Evolutionary conservation across 2,113 vertebrate species (phyloP).

Genomic region (Daphoenositta chrysoptera): DNA sequence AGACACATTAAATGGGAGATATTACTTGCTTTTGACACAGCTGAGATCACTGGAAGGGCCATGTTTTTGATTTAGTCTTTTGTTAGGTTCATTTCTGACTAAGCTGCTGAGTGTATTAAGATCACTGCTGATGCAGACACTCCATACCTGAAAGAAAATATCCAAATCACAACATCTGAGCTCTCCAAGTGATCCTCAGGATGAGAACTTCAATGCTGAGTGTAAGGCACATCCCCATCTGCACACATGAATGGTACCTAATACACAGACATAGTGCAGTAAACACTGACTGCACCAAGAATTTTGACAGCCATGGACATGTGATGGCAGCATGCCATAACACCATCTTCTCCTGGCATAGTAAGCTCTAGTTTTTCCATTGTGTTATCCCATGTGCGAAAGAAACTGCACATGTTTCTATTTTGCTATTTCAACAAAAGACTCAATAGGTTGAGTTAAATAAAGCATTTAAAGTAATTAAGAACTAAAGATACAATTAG

Average conservation of each 20-base stretch:
- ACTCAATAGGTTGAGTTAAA: background rate
- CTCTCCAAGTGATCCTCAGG: background rate
- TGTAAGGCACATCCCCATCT: background rate
- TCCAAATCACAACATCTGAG: background rate
- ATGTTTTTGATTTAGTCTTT: background rate
- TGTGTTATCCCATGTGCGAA: background rate
- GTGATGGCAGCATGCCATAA: background rate
- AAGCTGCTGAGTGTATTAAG: background rate
- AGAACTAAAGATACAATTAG: background rate
- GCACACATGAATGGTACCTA: background rate
- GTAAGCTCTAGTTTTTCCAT: background rate
- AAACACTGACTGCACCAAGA: background rate
- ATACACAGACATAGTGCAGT: fast-evolving
- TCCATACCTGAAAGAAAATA: background rate
- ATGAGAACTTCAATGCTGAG: background rate
- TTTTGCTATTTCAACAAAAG: background rate
- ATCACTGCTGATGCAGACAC: background rate
- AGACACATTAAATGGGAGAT: background rate
- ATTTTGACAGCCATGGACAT: background rate
- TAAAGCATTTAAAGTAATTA: background rate
- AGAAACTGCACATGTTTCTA: background rate
- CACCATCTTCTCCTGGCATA: background rate
- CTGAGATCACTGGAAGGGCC: background rate
- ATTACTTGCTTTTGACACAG: background rate
- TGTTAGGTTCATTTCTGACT: background rate